Percentiles rank a stretch among this genome's conserved stretches.
Evolutionary conservation across 2,113 vertebrate species (phyloP).

Genomic region (Cavia porcellus): DNA sequence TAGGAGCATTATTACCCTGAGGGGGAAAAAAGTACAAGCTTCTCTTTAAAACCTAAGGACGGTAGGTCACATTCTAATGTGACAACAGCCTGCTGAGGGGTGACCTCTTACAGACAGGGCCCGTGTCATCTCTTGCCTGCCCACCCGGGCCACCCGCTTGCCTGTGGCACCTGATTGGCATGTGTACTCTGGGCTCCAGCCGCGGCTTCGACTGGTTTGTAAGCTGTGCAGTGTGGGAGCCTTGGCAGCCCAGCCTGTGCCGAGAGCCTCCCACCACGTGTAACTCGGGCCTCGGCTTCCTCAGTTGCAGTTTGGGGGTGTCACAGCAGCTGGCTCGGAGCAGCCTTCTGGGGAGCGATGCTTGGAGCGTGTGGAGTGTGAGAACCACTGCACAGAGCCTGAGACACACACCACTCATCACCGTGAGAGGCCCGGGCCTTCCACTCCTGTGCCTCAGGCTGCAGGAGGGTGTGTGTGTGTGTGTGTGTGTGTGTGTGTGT

Average conservation of each 20-base stretch:
- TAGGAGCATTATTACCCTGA: background rate
- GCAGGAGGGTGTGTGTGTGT: background rate
- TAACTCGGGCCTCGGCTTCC: background rate
- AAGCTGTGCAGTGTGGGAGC: background rate
- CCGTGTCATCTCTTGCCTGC: background rate
- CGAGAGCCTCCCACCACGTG: background rate
- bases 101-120: background rate
- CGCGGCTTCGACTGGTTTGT: too few relatives aligned
- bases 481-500: background rate
- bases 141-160: background rate
- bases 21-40: background rate
- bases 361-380: background rate
- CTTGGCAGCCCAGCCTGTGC: background rate
- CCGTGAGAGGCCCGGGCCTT: background rate
- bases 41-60: background rate
- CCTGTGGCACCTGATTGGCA: background rate
- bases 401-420: background rate
- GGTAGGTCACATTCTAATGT: accelerated
- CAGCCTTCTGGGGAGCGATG: background rate
- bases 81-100: background rate
- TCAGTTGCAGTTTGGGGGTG: background rate
- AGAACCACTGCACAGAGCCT: background rate
- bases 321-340: background rate
- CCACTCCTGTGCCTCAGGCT: background rate
- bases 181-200: background rate